Evolutionary conservation across 2,888 invertebrate genomes (phyloP).

Genomic region (Zelleria hepariella): DNA sequence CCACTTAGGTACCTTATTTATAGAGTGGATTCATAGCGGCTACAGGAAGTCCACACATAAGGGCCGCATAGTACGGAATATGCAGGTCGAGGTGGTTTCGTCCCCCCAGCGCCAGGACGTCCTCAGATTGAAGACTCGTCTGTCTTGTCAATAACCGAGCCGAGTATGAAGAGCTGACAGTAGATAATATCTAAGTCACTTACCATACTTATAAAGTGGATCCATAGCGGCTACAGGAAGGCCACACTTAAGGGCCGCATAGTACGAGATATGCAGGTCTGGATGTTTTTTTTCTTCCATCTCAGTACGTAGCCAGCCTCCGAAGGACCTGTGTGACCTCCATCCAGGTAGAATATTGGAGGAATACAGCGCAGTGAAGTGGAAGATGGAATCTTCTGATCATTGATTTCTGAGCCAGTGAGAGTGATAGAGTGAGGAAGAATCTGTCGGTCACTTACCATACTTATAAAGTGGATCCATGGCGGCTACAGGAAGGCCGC

Average conservation of each 20-base stretch:
- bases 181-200: no score
- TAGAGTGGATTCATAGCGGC: constrained; percentile 43
- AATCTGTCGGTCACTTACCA: constrained; percentile 39
- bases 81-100: constrained; percentile 45
- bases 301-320: no score
- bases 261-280: no score
- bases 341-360: no score
- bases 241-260: constrained; percentile 44
- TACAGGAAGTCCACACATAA: constrained; percentile 41
- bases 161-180: no score
- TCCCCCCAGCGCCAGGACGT: constrained; percentile 42
- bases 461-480: constrained; percentile 44
- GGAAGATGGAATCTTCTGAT: no score
- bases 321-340: no score
- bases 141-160: no score
- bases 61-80: constrained; percentile 45
- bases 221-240: constrained; percentile 43
- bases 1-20: constrained; percentile 48
- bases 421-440: no score
- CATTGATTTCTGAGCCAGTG: no score
- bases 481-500: constrained; percentile 40
- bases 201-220: constrained; percentile 37
- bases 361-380: no score
- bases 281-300: no score
- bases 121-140: constrained; percentile 37